Evolutionary conservation across 2,797 vertebrate species (phyloP).

Genomic region (Coregonus sp.): DNA sequence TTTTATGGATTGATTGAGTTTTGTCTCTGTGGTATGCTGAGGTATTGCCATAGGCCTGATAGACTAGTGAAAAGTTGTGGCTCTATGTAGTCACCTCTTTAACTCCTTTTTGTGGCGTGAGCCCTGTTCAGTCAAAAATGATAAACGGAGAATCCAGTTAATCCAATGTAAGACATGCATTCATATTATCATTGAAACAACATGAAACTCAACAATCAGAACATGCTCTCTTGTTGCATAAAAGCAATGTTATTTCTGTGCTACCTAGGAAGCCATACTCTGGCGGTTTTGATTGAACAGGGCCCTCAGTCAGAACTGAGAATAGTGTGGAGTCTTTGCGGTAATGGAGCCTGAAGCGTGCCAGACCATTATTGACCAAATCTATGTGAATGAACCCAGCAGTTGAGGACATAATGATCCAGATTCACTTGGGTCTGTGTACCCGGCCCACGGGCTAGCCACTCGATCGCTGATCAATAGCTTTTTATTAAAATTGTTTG

Average conservation of each 20-base stretch:
- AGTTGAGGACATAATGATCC: constrained; percentile 82
- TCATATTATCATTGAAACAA: neutral
- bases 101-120: neutral
- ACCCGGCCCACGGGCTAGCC: constrained; percentile 69
- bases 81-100: neutral
- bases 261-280: constrained; percentile 19
- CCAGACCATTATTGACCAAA: constrained; percentile 76
- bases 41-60: neutral
- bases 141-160: neutral
- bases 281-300: constrained; percentile 25
- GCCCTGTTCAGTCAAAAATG: neutral
- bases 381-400: constrained; percentile 76
- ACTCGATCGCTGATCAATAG: constrained; percentile 80
- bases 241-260: neutral
- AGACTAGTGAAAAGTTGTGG: neutral
- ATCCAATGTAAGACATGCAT: neutral
- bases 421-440: constrained; percentile 73
- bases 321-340: constrained; percentile 40
- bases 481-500: constrained; percentile 88
- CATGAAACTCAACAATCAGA: neutral
- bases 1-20: constrained; percentile 1
- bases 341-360: constrained; percentile 64
- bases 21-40: neutral
- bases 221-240: neutral
- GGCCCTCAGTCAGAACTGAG: neutral